Evolutionary conservation across 2,797 vertebrate genomes (phyloP).

Genomic region (Poeciliopsis gracilis): DNA sequence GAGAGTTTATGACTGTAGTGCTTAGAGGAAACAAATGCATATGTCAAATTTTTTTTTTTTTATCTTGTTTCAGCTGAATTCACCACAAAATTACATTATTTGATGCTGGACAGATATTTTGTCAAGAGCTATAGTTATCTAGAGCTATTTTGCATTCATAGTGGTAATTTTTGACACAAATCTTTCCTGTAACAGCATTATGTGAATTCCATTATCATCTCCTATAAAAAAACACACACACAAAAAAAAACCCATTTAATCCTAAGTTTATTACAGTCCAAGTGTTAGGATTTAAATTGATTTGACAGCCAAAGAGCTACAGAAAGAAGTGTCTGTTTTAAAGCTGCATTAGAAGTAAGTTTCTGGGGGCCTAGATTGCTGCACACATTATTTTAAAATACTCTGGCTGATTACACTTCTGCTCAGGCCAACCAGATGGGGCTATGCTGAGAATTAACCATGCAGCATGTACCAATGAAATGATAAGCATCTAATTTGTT

Average conservation of each 20-base stretch:
- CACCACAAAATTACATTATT: not conserved
- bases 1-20: no score
- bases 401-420: slow-evolving; percentile 8
- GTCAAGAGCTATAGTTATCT: not conserved
- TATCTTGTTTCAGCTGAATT: not conserved
- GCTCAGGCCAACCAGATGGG: slow-evolving; percentile 18
- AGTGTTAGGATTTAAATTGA: not conserved
- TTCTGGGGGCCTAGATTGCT: not conserved
- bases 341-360: not conserved
- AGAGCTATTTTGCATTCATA: not conserved
- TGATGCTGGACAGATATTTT: not conserved
- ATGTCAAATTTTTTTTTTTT: not conserved
- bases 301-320: not conserved
- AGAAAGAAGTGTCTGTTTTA: not conserved
- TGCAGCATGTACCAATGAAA: slow-evolving; percentile 14
- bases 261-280: not conserved
- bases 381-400: not conserved
- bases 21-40: not conserved
- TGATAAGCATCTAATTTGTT: slow-evolving; percentile 21
- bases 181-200: not conserved
- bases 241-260: not conserved
- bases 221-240: not conserved
- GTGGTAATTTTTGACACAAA: not conserved
- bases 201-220: not conserved
- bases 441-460: slow-evolving; percentile 9